A percentile compares a stretch with the other conserved stretches of the same genome.
These are phyloP conservation scores for Gopherus flavomarginatus DNA, from an alignment of 2,113 vertebrate species.

Conservation along the genomic window DNA sequence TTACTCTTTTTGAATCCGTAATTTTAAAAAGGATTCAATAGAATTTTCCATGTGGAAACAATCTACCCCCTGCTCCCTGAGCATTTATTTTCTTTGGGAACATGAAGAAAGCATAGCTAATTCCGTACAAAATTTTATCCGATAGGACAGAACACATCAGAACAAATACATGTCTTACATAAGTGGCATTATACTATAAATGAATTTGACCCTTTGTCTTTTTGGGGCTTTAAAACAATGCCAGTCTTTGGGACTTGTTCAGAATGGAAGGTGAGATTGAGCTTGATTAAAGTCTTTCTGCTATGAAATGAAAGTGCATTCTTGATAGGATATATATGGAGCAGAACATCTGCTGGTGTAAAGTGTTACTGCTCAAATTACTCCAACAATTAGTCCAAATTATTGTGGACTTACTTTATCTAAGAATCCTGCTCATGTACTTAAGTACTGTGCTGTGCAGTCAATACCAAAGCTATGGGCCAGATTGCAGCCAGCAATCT, in stretches of 20 bases:
- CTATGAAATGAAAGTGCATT: not conserved
- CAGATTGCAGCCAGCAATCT: not conserved
- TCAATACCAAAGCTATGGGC: not conserved
- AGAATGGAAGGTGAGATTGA: constrained; percentile 13
- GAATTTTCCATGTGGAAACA: constrained; percentile 52
- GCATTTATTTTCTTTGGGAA: constrained; percentile 26
- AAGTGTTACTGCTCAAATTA: not conserved
- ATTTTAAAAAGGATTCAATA: constrained; percentile 55
- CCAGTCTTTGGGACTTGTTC: not conserved
- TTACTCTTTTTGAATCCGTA: constrained; percentile 74
- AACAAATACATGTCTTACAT: not conserved
- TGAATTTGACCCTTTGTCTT: not conserved
- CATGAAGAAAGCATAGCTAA: not conserved
- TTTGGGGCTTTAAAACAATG: not conserved
- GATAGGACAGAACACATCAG: not conserved
- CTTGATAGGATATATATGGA: not conserved
- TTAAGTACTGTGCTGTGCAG: constrained; percentile 17
- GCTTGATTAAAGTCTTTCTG: not conserved
- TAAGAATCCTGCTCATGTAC: not conserved
- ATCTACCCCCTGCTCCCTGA: constrained; percentile 55
- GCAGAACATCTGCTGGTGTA: not conserved
- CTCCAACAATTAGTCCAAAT: no score
- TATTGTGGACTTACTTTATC: not conserved
- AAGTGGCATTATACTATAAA: not conserved
- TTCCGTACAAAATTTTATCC: constrained; percentile 52